These are phyloP conservation scores for Zelostemma sp. DNA, from an alignment of 1,140 invertebrate species.

Conservation along the genomic window DNA sequence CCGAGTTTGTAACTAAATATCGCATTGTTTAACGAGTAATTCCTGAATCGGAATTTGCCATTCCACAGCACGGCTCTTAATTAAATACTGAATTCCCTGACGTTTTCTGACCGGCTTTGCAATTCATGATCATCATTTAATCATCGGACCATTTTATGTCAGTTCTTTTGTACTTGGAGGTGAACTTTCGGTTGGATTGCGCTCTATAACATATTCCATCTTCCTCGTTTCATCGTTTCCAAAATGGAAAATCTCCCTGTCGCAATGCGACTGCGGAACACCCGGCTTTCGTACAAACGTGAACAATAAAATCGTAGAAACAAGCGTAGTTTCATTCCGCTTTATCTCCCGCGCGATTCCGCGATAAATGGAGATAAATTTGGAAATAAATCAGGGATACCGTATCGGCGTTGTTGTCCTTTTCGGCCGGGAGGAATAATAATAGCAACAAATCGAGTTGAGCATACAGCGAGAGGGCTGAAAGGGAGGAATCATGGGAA, in stretches of 20 bases:
- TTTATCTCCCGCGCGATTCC: constrained; percentile 33
- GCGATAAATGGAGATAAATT: constrained; percentile 44
- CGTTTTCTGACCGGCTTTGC: too few relatives aligned
- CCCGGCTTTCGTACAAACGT: constrained; percentile 2
- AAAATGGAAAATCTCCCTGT: constrained; percentile 31
- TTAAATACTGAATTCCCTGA: too few relatives aligned
- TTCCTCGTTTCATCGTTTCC: constrained; percentile 3
- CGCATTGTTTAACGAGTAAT: too few relatives aligned
- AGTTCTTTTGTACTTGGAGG: too few relatives aligned
- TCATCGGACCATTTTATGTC: too few relatives aligned
- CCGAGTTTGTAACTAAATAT: too few relatives aligned
- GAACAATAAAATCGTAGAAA: constrained; percentile 39
- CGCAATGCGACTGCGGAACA: constrained; percentile 2
- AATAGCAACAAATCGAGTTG: constrained; percentile 30
- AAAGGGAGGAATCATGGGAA: constrained; percentile 2
- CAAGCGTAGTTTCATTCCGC: constrained; percentile 23
- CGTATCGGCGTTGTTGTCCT: constrained; percentile 23
- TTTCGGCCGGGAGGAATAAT: constrained; percentile 31
- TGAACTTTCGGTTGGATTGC: too few relatives aligned
- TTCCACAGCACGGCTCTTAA: too few relatives aligned
- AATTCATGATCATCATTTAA: too few relatives aligned
- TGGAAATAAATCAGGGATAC: constrained; percentile 44
- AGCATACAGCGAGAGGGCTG: not conserved
- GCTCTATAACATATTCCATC: too few relatives aligned
- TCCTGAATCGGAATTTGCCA: too few relatives aligned